phyloP scores from a whole-genome alignment of 1,140 invertebrate species.

The Helicoverpa zea region DNA sequence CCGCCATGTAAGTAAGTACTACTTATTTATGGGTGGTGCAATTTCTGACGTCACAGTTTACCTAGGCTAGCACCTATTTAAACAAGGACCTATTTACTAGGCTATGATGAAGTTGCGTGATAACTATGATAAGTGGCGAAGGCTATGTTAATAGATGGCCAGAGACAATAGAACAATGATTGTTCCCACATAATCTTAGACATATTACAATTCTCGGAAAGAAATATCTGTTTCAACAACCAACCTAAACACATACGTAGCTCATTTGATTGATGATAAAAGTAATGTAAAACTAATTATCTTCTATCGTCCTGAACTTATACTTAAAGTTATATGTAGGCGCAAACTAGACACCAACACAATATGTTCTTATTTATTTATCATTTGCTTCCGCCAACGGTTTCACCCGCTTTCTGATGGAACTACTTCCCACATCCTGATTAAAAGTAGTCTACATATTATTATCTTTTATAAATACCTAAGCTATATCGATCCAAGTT shows the following conservation, averaged over 20 bases:
- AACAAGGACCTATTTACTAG: slow-evolving; percentile 37
- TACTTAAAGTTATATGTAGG: too few species aligned
- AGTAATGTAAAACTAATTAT: neutral
- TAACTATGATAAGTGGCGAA: slow-evolving; percentile 60
- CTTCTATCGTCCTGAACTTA: too few species aligned
- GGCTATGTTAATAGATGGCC: slow-evolving; percentile 75
- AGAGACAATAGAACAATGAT: slow-evolving; percentile 83
- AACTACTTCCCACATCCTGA: too few species aligned
- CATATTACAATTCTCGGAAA: slow-evolving; percentile 72
- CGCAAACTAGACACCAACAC: too few species aligned
- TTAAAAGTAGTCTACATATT: too few species aligned
- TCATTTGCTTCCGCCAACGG: too few species aligned
- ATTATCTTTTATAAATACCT: too few species aligned
- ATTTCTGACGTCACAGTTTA: slow-evolving; percentile 14
- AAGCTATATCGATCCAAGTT: too few species aligned
- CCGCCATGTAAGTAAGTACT: neutral
- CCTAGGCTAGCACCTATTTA: slow-evolving; percentile 14
- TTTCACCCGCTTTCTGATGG: too few species aligned
- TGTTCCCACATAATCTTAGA: slow-evolving; percentile 69
- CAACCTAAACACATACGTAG: neutral
- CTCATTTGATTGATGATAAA: slow-evolving; percentile 14
- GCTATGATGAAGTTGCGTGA: slow-evolving; percentile 65
- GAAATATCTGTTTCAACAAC: slow-evolving; percentile 18
- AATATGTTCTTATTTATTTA: too few species aligned
- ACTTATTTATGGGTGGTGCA: slow-evolving; percentile 16